Base-by-base conservation (phyloP, 2,888 invertebrate genomes). In the Thyatira batis region DNA sequence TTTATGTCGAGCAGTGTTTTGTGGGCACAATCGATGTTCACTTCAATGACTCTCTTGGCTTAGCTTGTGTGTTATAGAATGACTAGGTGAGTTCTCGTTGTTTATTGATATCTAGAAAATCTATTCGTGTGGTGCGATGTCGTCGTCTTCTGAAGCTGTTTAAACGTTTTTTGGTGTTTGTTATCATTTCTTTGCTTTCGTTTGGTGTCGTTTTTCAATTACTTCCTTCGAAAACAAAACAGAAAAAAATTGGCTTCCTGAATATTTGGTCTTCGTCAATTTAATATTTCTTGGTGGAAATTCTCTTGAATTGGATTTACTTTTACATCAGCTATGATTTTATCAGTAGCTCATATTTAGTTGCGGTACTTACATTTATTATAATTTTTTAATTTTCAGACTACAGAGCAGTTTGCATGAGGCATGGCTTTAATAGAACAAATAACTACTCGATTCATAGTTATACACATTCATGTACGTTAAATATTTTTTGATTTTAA, bases 401-500 rank as follows among this genome's bases (percentile, higher is more conserved):
- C 74, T 77, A 80, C 85, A 82, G 83, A 78, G 73, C 82, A 70
- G 78, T 71, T 81, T 80, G 89, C 87, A 89, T 87, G 89, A 84
- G 82, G 74, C 81, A 87, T 80, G 84, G 85, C 83, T 85, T 87
- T 69, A 71, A 76, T 86, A 91, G 79, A 87, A 71, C 83, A 70
- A 87, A 80, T 83, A 85, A 82, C 78, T 73, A 79, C 75, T 75
- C 80, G 65, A 74, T 80, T 69, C 78, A 82, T 70, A 83, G 75
- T 72, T 80, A 80, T 74, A 84, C 85, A 62, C 82, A 78, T 71
- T 90, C 90, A 88, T 89, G 90, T 91, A 91, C 73, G 90, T 91
- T 78, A 59, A 6, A 27, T 27, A 1, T 39, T 48, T 25, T 20
- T 45, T 20, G 20, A 3, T 9, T 8, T 25, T n/a, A 28, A 17